Evolutionary conservation across 1,140 invertebrate species (phyloP), one percentile per base, ranked within the genome.

Genomic region (Tetragnatha versicolor): DNA sequence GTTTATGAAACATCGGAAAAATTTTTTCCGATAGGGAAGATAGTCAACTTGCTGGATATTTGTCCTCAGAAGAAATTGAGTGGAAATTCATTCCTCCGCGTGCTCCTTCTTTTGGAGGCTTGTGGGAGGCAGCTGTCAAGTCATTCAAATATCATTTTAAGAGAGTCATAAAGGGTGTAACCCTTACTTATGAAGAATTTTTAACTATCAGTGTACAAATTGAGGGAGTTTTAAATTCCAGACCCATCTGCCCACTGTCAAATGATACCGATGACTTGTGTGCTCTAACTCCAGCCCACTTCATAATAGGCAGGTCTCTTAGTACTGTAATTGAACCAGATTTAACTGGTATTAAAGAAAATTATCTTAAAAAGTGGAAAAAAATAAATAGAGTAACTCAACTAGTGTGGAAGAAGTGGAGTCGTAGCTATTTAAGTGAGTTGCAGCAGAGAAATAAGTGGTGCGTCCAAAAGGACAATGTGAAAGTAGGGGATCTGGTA

Each of bases 1-100:
- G n/a, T n/a, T n/a, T n/a, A n/a, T n/a, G n/a, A n/a, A n/a, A n/a
- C n/a, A n/a, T n/a, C n/a, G n/a, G n/a, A n/a, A n/a, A n/a, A n/a
- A n/a, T n/a, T n/a, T n/a, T n/a, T n/a, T n/a, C n/a, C n/a, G n/a
- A n/a, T n/a, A n/a, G n/a, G n/a, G n/a, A n/a, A n/a, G n/a, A n/a
- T n/a, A n/a, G n/a, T n/a, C n/a, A n/a, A n/a, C 17, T 45, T 14
- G 22, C 53, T 31, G 37, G 3, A 29, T 51, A 17, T n/a, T 61
- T 17, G 27, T 47, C 42, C 14, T 4, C 17, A 51, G 73, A 63
- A 37, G 31, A 29, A 29, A 73, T 33, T 53, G 55, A 61, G 12
- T 80, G 79, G 79, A 65, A 86, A 49, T 87, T 88, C 76, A 86
- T 85, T 76, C 87, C 87, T 3, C 83, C 86, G 79, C n/a, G n/a